phyloP scores from a whole-genome alignment of 2,113 vertebrate species.

The Caranx melampygus region DNA sequence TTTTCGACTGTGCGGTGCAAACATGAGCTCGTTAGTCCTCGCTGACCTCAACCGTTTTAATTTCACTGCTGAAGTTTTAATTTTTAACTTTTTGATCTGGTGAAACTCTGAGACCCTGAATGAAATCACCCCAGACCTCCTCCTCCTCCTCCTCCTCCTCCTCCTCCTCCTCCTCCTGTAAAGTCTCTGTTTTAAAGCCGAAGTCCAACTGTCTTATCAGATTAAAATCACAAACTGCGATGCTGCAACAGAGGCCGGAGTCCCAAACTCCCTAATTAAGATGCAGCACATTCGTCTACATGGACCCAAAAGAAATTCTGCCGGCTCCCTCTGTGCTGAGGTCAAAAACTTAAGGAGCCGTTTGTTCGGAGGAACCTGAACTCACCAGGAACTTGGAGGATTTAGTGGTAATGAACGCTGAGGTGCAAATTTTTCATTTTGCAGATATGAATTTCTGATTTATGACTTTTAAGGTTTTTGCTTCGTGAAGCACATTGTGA shows the following conservation, averaged over 20 bases:
- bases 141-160: constrained; percentile 13
- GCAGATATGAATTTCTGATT: not conserved
- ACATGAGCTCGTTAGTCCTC: constrained; percentile 61
- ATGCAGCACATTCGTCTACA: constrained; percentile 27
- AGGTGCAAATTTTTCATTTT: not conserved
- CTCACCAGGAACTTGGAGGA: constrained; percentile 13
- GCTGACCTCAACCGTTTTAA: constrained; percentile 54
- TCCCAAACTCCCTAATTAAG: constrained; percentile 35
- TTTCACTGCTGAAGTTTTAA: constrained; percentile 58
- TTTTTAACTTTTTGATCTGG: constrained; percentile 57
- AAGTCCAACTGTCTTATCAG: constrained; percentile 36
- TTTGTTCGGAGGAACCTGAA: constrained; percentile 1
- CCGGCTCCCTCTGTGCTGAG: not conserved
- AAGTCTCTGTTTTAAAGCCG: not conserved
- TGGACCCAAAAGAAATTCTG: not conserved
- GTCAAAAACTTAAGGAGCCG: not conserved
- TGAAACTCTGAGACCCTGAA: not conserved
- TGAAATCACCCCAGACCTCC: constrained; percentile 33
- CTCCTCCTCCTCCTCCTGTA: constrained; percentile 4
- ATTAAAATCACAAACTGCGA: constrained; percentile 39
- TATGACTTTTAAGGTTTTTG: too few relatives aligned
- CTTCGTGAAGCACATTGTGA: not conserved
- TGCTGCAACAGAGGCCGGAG: not conserved
- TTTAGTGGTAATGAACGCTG: not conserved
- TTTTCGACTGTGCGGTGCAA: constrained; percentile 48